These are phyloP conservation scores for Poeciliopsis prolifica DNA, from an alignment of 2,113 vertebrate species.

Conservation along the genomic window DNA sequence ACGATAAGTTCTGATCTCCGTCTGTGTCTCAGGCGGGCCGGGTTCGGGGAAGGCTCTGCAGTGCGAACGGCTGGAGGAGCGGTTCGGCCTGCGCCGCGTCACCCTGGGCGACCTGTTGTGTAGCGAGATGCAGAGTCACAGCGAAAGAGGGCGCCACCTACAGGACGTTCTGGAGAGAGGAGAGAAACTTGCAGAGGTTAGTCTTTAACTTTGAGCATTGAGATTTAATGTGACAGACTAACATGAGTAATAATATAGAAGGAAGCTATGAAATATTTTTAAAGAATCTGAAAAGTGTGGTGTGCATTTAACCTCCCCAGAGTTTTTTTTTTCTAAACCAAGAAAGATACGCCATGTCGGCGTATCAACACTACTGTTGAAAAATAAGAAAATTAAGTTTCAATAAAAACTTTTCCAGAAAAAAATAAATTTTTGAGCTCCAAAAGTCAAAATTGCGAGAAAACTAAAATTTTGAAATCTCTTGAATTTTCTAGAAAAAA, in stretches of 20 bases:
- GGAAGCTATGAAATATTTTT: too few relatives aligned
- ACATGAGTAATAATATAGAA: background rate
- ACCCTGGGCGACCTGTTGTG: constrained; percentile 82
- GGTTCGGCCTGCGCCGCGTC: constrained; percentile 84
- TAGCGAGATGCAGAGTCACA: constrained; percentile 79
- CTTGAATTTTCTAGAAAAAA: too few relatives aligned
- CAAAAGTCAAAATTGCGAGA: too few relatives aligned
- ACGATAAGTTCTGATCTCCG: constrained; percentile 16
- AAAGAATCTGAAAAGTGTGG: too few relatives aligned
- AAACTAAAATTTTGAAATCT: too few relatives aligned
- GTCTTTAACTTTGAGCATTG: background rate
- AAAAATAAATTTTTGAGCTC: too few relatives aligned
- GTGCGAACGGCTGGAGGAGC: constrained; percentile 85
- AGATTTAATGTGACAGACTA: background rate
- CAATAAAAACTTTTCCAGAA: too few relatives aligned
- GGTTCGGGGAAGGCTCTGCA: constrained; percentile 91
- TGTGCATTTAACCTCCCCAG: too few relatives aligned
- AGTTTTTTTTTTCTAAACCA: too few relatives aligned
- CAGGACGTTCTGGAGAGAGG: constrained; percentile 84
- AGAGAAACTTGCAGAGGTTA: constrained; percentile 85
- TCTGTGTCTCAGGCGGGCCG: constrained; percentile 84
- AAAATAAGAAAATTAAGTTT: too few relatives aligned
- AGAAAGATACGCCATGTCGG: too few relatives aligned
- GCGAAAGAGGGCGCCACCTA: constrained; percentile 86
- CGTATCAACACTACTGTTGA: too few relatives aligned